Evolutionary conservation across 2,888 invertebrate genomes (phyloP), one percentile per base, ranked within the genome.

Genomic region (Yponomeuta evonymella): DNA sequence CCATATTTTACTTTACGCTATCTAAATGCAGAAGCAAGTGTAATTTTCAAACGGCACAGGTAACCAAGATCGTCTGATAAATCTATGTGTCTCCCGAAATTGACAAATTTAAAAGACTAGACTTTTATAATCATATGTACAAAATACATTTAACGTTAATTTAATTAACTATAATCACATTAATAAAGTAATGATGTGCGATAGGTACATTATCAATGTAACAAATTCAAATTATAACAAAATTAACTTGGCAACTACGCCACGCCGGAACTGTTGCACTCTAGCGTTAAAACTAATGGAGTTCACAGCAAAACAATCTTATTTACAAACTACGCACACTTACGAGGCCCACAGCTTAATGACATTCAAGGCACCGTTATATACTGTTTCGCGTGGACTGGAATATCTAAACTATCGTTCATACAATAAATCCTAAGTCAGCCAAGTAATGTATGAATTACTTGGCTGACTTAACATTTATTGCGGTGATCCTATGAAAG

Each of bases 81-180:
- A 43, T 43, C n/a, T 67, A 67, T 6, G 11, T 67, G 43, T 15
- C 67, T 6, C 33, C 33, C 11, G 33, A 68, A 68, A 68, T 68
- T 68, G 68, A 68, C 68, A 51, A 68, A 68, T 68, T 68, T 51
- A 68, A 68, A 68, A 68, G 51, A 68, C 68, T 67, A 67, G 48
- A 48, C 51, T 68, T 68, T 51, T 29, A 23, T 43, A 43, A 43
- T 43, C 12, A 23, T 68, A 68, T 68, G 12, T 68, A 68, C 68
- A 68, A 29, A 51, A 68, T 67, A 68, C 33, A 36, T 43, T 6
- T 36, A 43, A 67, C 68, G 51, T 68, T 68, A 68, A 48, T 48
- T 48, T 68, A 23, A 68, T 68, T 68, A 68, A 68, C 68, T 68
- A 29, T 67, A 43, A 67, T 68, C 68, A 68, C 68, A 48, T 29